Evolutionary conservation across 2,797 vertebrate genomes (phyloP), one percentile per base, ranked within the genome.

Genomic region (Triplophysa bombifrons): DNA sequence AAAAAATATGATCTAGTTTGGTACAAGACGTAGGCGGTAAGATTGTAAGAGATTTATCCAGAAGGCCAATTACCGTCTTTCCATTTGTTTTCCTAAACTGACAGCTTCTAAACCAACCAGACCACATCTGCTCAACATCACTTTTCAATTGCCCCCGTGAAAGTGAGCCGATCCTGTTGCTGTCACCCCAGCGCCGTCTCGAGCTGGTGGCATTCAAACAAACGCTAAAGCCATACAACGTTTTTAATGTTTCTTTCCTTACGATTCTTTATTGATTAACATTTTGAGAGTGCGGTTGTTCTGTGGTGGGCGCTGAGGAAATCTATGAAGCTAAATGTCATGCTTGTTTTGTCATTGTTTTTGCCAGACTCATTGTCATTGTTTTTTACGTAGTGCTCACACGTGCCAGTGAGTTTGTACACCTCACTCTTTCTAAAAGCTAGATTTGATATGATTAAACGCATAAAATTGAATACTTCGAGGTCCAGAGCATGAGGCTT

Each of bases 11-110:
- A 48, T 48, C 46, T 48, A 16, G 13, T 48, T 13, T 4, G 2
- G 8, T 6, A 7, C 14, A 9, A 86, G 81, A 87, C 85, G 84
- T 83, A 86, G 81, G 63, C 7, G n/a, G 41, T 50, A 27, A 38
- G 64, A 66, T 41, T 58, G 68, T 38, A 19, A 79, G 34, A 61
- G 65, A 20, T 12, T 4, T 48, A 41, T 41, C 41, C 41, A 41
- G 41, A 69, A 73, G 68, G 73, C 68, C 72, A 61, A 69, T 61
- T 79, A 73, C 56, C 34, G 64, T 48, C 64, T 77, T 84, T 81
- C 73, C 72, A 73, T 80, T 81, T 73, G 50, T 78, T 34, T 76
- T 44, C 71, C 6, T 76, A 78, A 84, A 64, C 58, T 63, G 81
- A 46, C 78, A 61, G 79, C 68, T 51, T 25, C 53, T 20, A 20